phyloP scores from a whole-genome alignment of 1,140 invertebrate species.

The Monochamus saltuarius region DNA sequence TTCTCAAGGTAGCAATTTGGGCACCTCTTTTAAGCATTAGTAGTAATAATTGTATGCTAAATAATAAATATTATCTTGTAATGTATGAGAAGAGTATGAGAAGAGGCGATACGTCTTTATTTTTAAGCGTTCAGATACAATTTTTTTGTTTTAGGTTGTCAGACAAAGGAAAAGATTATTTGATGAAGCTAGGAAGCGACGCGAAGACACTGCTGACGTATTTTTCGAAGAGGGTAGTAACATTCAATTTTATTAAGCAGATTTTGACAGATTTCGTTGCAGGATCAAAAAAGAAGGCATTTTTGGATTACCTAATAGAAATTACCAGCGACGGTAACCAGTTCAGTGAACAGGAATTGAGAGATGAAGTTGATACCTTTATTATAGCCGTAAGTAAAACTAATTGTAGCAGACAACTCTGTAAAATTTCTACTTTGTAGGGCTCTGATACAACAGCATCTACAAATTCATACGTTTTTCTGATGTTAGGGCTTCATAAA shows the following conservation, averaged over 20 bases:
- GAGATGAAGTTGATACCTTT: conserved; percentile 39
- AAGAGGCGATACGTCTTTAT: too few relatives aligned
- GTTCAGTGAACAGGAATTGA: conserved; percentile 36
- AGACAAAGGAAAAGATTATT: conserved; percentile 3
- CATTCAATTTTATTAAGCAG: not conserved
- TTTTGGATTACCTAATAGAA: conserved; percentile 34
- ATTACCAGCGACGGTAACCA: conserved; percentile 16
- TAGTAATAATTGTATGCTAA: too few relatives aligned
- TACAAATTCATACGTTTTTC: conserved; percentile 28
- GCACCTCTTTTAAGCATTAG: too few relatives aligned
- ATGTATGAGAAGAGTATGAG: too few relatives aligned
- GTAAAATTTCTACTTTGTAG: conserved; percentile 21
- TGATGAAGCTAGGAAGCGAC: not conserved
- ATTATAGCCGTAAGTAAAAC: conserved; percentile 33
- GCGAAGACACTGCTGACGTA: not conserved
- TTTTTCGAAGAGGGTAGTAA: conserved; percentile 8
- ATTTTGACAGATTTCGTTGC: conserved; percentile 1
- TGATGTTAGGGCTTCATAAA: conserved; percentile 40
- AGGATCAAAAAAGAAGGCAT: conserved; percentile 22
- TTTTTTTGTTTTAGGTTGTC: conserved; percentile 11
- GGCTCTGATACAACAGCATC: conserved; percentile 36
- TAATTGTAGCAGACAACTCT: not conserved
- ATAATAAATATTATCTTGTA: too few relatives aligned
- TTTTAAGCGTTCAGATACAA: too few relatives aligned
- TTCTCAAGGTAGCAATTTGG: too few relatives aligned